A percentile compares a stretch with the other conserved stretches of the same genome.
These are phyloP conservation scores for Carapus acus DNA, from an alignment of 2,797 vertebrate genomes.

Conservation along the genomic window DNA sequence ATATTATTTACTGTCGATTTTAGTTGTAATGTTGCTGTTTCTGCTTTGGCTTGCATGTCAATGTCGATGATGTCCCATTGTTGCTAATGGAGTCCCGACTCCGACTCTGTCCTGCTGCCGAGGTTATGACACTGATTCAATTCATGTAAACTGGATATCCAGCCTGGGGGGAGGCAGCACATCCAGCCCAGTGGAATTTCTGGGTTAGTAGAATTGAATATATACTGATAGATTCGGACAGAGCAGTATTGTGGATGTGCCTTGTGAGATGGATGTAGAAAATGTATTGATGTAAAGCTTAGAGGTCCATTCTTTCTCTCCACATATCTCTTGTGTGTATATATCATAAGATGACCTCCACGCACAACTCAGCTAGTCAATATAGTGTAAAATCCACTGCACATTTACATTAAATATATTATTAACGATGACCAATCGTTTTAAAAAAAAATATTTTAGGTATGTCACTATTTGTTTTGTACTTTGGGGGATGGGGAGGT, in stretches of 20 bases:
- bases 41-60: slow-evolving; percentile 43
- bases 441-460: slow-evolving; percentile 15
- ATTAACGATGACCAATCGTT: slow-evolving; percentile 13
- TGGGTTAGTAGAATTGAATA: slow-evolving; percentile 19
- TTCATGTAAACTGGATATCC: slow-evolving; percentile 36
- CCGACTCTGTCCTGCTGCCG: slow-evolving; percentile 6
- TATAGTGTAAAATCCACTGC: slow-evolving; percentile 5
- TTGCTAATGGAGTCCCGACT: slow-evolving; percentile 31
- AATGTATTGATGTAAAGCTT: slow-evolving; percentile 17
- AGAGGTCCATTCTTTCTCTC: slow-evolving; percentile 18
- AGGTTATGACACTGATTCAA: slow-evolving; percentile 26
- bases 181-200: slow-evolving; percentile 34
- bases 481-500: slow-evolving; percentile 46
- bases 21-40: slow-evolving; percentile 53
- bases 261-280: slow-evolving; percentile 38
- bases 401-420: slow-evolving; percentile 14
- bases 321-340: slow-evolving; percentile 4
- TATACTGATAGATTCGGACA: slow-evolving; percentile 30
- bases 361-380: slow-evolving; percentile 23
- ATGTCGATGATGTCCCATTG: slow-evolving; percentile 46
- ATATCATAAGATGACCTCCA: slow-evolving; percentile 21
- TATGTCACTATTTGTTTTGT: background rate
- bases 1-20: slow-evolving; percentile 44
- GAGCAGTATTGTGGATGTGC: slow-evolving; percentile 46
- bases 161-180: slow-evolving; percentile 40